A percentile compares a stretch with the other conserved stretches of the same genome.
These are phyloP conservation scores for Poecile atricapillus DNA, from an alignment of 2,113 vertebrate species.

Conservation along the genomic window DNA sequence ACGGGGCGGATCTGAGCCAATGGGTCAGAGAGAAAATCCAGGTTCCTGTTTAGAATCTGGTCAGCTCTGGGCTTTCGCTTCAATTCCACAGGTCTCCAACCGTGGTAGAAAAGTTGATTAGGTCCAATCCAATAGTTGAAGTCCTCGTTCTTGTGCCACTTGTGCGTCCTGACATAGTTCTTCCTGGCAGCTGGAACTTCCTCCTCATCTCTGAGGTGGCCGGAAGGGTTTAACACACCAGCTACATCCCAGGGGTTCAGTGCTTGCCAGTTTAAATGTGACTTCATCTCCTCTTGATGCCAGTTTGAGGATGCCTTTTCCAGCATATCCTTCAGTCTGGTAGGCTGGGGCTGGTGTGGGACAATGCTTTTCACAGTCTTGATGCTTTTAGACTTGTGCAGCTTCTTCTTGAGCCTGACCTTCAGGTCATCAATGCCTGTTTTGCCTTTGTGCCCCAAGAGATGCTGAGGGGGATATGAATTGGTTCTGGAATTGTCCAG, in stretches of 20 bases:
- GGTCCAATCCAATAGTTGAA: rapidly evolving
- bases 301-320: neutral
- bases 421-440: neutral
- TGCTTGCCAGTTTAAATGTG: neutral
- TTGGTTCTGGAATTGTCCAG: neutral
- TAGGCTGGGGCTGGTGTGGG: neutral
- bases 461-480: neutral
- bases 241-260: neutral
- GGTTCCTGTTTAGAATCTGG: neutral
- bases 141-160: too few relatives aligned
- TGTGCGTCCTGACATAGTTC: neutral
- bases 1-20: too few relatives aligned
- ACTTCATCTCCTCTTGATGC: neutral
- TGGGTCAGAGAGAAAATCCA: too few relatives aligned
- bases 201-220: neutral
- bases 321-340: too few relatives aligned
- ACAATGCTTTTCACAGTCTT: neutral
- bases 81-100: rapidly evolving
- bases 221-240: neutral
- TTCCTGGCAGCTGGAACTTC: neutral
- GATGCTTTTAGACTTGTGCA: neutral
- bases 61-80: neutral
- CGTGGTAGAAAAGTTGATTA: neutral
- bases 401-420: neutral
- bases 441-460: neutral